Conservation (phyloP, 2,888 invertebrate genomes). For the Galeopsomyia nigrocyanea region DNA sequence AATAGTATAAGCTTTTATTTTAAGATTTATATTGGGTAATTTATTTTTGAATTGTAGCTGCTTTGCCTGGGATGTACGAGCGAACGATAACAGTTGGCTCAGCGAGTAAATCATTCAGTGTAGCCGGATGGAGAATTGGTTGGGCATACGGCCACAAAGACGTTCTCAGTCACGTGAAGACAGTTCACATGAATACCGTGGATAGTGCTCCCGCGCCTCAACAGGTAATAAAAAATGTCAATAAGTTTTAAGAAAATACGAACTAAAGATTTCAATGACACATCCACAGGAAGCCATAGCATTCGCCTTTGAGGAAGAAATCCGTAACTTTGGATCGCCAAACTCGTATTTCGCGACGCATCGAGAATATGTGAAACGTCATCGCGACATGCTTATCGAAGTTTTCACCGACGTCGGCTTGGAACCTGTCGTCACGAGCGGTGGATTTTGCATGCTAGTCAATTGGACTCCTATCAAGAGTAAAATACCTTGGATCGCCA, state of each 20-base stretch:
- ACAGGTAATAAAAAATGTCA: not conserved
- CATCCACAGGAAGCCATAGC: not conserved
- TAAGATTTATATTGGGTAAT: too few relatives aligned
- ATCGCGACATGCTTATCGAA: conserved; percentile 80
- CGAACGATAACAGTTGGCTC: conserved; percentile 96
- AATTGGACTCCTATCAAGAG: conserved; percentile 84
- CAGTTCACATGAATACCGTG: not conserved
- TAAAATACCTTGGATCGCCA: conserved; percentile 54
- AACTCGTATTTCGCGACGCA: conserved; percentile 86
- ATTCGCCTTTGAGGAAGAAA: conserved; percentile 73
- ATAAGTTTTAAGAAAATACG: too few relatives aligned
- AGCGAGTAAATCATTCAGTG: conserved; percentile 97
- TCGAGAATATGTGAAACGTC: conserved; percentile 79
- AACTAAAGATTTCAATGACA: not conserved
- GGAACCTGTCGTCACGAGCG: conserved; percentile 92
- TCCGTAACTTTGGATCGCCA: conserved; percentile 76
- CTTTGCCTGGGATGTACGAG: conserved; percentile 98
- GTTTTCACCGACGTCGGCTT: conserved; percentile 85
- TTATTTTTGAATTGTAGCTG: conserved; percentile 71
- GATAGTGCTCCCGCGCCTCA: not conserved
- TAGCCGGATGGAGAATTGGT: conserved; percentile 97
- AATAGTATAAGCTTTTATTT: too few relatives aligned
- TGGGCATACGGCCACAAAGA: conserved; percentile 94
- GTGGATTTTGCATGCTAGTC: conserved; percentile 96
- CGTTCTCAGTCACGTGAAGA: conserved; percentile 83